phyloP scores from a whole-genome alignment of 2,113 vertebrate species.

The Laticauda laticaudata region DNA sequence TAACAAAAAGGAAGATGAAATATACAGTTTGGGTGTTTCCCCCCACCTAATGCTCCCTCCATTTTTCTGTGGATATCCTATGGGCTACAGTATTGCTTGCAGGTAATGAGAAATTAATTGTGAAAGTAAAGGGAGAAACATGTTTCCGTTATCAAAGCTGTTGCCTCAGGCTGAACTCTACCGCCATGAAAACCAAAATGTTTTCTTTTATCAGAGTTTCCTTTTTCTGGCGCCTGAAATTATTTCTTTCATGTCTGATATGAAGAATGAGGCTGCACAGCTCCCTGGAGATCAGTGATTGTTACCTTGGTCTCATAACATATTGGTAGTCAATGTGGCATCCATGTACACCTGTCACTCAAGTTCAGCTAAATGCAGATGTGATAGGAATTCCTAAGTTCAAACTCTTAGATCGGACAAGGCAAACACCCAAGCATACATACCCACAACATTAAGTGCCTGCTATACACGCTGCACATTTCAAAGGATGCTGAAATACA shows the following conservation, averaged over 20 bases:
- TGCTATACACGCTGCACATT: slow-evolving; percentile 51
- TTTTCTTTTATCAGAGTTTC: slow-evolving; percentile 73
- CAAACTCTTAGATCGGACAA: background rate
- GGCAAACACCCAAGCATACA: background rate
- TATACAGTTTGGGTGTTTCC: slow-evolving; percentile 21
- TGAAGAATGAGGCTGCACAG: slow-evolving; percentile 66
- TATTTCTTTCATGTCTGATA: slow-evolving; percentile 84
- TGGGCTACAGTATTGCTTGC: slow-evolving; percentile 60
- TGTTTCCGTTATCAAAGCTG: slow-evolving; percentile 82
- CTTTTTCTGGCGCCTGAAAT: slow-evolving; percentile 81
- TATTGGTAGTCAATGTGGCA: slow-evolving; percentile 78
- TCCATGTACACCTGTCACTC: slow-evolving; percentile 84
- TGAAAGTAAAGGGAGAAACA: slow-evolving; percentile 73
- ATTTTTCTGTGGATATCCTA: slow-evolving; percentile 50
- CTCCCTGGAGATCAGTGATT: slow-evolving; percentile 80
- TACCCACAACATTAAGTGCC: slow-evolving; percentile 6
- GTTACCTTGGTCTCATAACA: slow-evolving; percentile 80
- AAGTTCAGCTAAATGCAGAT: slow-evolving; percentile 64
- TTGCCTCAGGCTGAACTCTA: slow-evolving; percentile 76
- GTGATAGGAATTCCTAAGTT: slow-evolving; percentile 45
- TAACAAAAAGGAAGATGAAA: slow-evolving; percentile 32
- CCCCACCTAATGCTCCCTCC: background rate
- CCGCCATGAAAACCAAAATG: slow-evolving; percentile 73
- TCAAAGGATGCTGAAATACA: slow-evolving; percentile 55
- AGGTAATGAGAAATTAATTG: slow-evolving; percentile 76